Base-by-base conservation (phyloP, 2,888 invertebrate genomes). In the Pteria penguin region DNA sequence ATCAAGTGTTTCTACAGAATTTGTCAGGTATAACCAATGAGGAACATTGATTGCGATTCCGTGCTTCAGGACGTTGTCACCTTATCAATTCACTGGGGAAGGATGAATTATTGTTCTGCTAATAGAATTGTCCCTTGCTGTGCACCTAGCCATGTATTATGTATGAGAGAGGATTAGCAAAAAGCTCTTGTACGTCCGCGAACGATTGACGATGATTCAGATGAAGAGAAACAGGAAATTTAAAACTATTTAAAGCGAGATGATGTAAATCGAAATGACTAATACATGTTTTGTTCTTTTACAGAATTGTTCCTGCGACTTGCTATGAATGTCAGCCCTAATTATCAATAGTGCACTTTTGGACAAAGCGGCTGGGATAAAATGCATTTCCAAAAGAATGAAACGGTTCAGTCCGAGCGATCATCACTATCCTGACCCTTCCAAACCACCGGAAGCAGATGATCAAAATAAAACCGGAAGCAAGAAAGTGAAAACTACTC, bases 401-500 rank as follows among this genome's bases (percentile, higher is more conserved):
- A 88, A 87, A 78, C 80, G 86, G 72, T 87, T 85, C 84, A 88
- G 86, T 76, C 86, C 87, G 22, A 81, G 79, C 70, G 79, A 79
- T 67, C 80, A 76, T 57, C 82, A 81, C 32, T 86, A 85, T 68
- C 87, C 86, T 60, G 89, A 88, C 74, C 87, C 88, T 2, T 82
- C 87, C 24, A 84, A 86, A 73, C 87, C 87, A 24, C 86, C 86
- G 2, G 82, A 83, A 68, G 80, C 80, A 8, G 82, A 81, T 24
- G 83, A 76, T 62, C 73, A 82, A 24, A 80, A 72, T 54, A 72
- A 82, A 24, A 70, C 54, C n/a, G 85, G 83, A 31, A 83, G 85
- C 31, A 86, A 86, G 66, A 86, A 88, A 65, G 88, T 88, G 14
- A 89, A 89, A 70, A 88, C 88, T 29, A 84, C 86, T 0, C 87